phyloP scores from a whole-genome alignment of 2,888 invertebrate genomes.

The Penaeus monodon region DNA sequence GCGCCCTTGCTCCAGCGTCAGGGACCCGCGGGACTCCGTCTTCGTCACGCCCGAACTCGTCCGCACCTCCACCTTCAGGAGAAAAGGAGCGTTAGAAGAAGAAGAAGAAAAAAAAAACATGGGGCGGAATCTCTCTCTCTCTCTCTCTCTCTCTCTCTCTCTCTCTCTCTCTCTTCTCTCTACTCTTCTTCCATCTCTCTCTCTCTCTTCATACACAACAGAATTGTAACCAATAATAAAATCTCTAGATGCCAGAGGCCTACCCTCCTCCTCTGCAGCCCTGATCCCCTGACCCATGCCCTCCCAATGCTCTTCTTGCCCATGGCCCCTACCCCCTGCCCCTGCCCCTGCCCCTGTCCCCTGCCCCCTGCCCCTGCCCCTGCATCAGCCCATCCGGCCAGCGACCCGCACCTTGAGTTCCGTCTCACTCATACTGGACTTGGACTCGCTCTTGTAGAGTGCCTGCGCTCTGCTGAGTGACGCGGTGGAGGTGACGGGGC shows the following conservation, averaged over 20 bases:
- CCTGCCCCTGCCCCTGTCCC: neutral
- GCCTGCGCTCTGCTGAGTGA: slow-evolving; percentile 43
- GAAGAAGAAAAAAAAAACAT: no score
- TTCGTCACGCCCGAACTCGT: slow-evolving; percentile 15
- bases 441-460: slow-evolving; percentile 50
- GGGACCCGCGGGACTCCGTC: neutral
- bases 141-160: no score
- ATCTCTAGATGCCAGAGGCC: no score
- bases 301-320: no score
- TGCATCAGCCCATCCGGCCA: no score
- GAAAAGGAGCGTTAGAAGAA: neutral
- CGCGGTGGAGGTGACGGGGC: neutral
- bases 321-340: no score
- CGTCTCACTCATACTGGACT: slow-evolving; percentile 44
- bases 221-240: neutral
- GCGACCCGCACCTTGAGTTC: slow-evolving; percentile 45
- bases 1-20: neutral
- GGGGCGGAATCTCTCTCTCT: no score
- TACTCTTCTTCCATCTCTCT: no score
- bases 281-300: no score
- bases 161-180: no score
- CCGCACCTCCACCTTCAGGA: slow-evolving; percentile 25
- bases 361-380: no score
- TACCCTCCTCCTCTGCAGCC: no score
- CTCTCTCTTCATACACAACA: neutral